A percentile compares a stretch with the other conserved stretches of the same genome.
Conservation (phyloP, 2,797 vertebrate species). For the Brachymystax lenok region DNA sequence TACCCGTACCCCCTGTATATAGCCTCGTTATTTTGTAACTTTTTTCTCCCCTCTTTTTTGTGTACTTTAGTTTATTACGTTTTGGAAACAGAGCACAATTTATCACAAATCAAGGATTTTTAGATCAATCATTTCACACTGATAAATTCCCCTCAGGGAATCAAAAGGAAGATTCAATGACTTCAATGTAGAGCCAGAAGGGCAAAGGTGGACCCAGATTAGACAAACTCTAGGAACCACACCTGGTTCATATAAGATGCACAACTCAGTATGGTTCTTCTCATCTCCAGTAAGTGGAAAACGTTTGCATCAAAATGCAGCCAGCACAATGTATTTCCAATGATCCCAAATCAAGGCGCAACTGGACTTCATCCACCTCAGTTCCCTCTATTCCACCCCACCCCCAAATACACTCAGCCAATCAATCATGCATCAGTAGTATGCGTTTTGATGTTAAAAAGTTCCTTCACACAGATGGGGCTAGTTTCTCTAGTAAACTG, state of each 20-base stretch:
- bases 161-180: too few species aligned
- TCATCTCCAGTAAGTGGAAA: background rate
- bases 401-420: background rate
- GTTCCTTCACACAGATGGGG: background rate
- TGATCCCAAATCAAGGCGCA: background rate
- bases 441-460: background rate
- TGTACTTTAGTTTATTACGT: too few species aligned
- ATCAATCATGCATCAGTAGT: background rate
- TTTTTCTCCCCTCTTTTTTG: too few species aligned
- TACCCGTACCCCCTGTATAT: too few species aligned
- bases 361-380: background rate
- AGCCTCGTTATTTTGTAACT: too few species aligned
- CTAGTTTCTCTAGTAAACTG: constrained; percentile 20
- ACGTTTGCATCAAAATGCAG: background rate
- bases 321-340: background rate
- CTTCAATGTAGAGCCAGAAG: background rate
- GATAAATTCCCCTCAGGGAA: too few species aligned
- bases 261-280: background rate
- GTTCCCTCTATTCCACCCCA: background rate
- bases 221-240: background rate
- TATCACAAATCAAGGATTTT: too few species aligned
- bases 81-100: too few species aligned
- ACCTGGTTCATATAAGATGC: background rate
- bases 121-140: too few species aligned
- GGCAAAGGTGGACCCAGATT: background rate